These are phyloP conservation scores for Uromys caudimaculatus DNA, from an alignment of 2,797 vertebrate species.

Conservation along the genomic window DNA sequence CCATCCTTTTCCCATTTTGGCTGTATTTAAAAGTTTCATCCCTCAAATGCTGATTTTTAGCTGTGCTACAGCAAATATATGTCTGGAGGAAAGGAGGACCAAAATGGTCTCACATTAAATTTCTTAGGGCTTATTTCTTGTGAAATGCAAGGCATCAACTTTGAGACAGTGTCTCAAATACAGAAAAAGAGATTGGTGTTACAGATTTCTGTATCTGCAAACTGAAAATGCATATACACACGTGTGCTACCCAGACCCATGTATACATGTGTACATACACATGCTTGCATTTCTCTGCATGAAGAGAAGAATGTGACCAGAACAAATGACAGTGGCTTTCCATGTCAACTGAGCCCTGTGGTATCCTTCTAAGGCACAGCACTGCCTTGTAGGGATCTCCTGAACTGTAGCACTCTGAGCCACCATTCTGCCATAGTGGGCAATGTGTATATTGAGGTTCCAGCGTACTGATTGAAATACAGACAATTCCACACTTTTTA, in stretches of 20 bases:
- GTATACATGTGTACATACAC: not conserved
- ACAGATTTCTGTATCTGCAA: not conserved
- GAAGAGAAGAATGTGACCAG: not conserved
- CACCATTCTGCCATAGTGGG: no score
- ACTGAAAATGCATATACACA: not conserved
- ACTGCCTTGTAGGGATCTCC: not conserved
- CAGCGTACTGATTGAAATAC: not conserved
- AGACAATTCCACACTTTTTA: not conserved
- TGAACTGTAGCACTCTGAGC: not conserved
- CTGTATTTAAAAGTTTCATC: not conserved
- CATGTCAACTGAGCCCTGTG: not conserved
- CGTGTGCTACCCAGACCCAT: not conserved
- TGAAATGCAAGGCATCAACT: not conserved
- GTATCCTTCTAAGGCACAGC: not conserved
- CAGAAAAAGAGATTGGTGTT: not conserved
- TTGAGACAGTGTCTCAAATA: not conserved
- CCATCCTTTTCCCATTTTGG: not conserved
- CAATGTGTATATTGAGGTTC: not conserved
- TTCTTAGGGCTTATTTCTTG: not conserved
- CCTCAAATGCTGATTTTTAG: constrained; percentile 43
- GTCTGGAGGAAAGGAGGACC: not conserved
- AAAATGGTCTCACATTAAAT: not conserved
- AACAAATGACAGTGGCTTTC: not conserved
- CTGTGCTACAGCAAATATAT: not conserved
- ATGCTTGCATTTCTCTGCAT: not conserved